A percentile compares a stretch with the other conserved stretches of the same genome.
phyloP scores from a whole-genome alignment of 1,140 invertebrate species.

The Hylyphantes graminicola region DNA sequence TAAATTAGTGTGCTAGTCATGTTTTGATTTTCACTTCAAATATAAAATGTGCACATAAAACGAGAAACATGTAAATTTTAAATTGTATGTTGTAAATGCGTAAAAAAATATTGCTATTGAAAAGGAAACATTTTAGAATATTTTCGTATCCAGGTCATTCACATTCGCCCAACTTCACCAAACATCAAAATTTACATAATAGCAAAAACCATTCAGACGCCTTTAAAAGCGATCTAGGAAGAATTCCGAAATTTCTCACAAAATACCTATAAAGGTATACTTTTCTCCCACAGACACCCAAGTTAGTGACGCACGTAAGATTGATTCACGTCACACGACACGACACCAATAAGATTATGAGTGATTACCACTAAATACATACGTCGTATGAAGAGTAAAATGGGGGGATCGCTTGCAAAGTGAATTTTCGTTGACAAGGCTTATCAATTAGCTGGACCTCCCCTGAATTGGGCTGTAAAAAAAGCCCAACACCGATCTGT shows the following conservation, averaged over 20 bases:
- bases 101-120: too few relatives aligned
- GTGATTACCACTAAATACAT: constrained; percentile 36
- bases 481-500: constrained; percentile 15
- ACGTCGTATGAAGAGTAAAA: neutral
- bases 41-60: too few relatives aligned
- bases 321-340: neutral
- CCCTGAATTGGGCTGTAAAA: constrained; percentile 10
- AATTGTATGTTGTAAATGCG: too few relatives aligned
- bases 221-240: too few relatives aligned
- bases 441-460: constrained; percentile 49
- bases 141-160: too few relatives aligned
- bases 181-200: too few relatives aligned
- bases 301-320: neutral
- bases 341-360: constrained; percentile 32
- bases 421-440: constrained; percentile 17
- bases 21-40: too few relatives aligned
- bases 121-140: too few relatives aligned
- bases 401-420: neutral
- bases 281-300: neutral
- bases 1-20: too few relatives aligned
- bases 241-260: neutral
- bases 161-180: too few relatives aligned
- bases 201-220: too few relatives aligned
- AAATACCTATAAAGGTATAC: neutral
- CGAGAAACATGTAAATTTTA: too few relatives aligned